Evolutionary conservation across 2,113 vertebrate genomes (phyloP).

Genomic region (Fulica atra): DNA sequence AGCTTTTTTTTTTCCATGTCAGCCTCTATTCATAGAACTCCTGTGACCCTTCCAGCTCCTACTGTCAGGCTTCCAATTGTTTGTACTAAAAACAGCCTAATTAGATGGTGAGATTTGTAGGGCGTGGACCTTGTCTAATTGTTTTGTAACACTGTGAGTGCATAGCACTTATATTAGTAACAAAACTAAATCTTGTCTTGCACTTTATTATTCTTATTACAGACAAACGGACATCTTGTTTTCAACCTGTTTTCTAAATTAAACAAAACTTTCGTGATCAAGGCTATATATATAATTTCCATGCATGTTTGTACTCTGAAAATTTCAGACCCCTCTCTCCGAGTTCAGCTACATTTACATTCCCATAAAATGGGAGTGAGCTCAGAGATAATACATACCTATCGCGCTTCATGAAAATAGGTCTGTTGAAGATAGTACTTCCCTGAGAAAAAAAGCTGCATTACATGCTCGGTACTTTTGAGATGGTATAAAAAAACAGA

Average conservation of each 20-base stretch:
- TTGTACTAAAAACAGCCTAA: not conserved
- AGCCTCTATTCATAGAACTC: not conserved
- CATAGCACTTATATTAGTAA: not conserved
- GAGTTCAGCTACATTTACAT: not conserved
- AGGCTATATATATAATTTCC: not conserved
- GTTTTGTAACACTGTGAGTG: not conserved
- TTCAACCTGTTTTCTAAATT: not conserved
- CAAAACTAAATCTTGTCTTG: not conserved
- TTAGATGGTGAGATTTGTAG: not conserved
- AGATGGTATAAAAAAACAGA: not conserved
- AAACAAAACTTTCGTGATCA: not conserved
- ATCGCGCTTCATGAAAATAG: not conserved
- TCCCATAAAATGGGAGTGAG: not conserved
- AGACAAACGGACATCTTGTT: not conserved
- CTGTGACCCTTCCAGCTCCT: not conserved
- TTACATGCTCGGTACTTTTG: not conserved
- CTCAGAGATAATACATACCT: not conserved
- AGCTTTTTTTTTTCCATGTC: not conserved
- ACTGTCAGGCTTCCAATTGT: not conserved
- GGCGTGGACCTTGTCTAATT: not conserved
- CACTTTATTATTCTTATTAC: not conserved
- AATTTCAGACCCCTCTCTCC: not conserved
- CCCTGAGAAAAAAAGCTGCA: not conserved
- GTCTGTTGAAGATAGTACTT: not conserved
- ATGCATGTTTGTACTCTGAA: not conserved